phyloP scores from a whole-genome alignment of 2,797 vertebrate species.

The Adrianichthys oophorus region DNA sequence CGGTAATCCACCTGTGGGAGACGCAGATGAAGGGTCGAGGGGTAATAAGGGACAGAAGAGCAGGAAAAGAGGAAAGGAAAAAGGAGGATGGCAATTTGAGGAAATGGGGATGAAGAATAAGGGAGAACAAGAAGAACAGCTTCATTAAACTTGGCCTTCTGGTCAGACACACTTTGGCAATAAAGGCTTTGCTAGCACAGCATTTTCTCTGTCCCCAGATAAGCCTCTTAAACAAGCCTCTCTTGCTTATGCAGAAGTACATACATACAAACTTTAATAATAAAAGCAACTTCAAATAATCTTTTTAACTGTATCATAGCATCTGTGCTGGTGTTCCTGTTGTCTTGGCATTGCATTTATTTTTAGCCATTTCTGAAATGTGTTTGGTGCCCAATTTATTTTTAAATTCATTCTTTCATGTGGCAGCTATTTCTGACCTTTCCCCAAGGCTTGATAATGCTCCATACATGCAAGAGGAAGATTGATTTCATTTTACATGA shows the following conservation, averaged over 20 bases:
- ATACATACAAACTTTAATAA: neutral
- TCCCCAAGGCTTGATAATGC: neutral
- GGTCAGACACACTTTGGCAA: constrained; percentile 49
- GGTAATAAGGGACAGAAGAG: constrained; percentile 23
- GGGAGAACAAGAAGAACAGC: constrained; percentile 47
- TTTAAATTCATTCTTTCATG: constrained; percentile 15
- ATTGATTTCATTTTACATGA: constrained; percentile 8
- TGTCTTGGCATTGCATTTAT: constrained; percentile 6
- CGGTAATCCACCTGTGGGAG: constrained; percentile 81
- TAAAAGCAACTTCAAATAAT: neutral
- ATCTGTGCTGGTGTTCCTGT: neutral
- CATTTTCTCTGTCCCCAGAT: constrained; percentile 13
- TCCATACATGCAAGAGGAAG: neutral
- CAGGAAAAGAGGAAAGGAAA: constrained; percentile 11
- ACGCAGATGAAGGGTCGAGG: constrained; percentile 2
- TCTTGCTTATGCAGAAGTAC: neutral
- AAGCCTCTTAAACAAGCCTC: constrained; percentile 12
- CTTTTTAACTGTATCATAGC: constrained; percentile 6
- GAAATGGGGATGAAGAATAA: constrained; percentile 34
- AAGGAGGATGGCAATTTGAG: constrained; percentile 13
- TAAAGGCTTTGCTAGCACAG: constrained; percentile 47
- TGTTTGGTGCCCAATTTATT: constrained; percentile 12
- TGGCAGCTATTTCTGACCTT: constrained; percentile 6
- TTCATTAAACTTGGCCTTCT: constrained; percentile 65
- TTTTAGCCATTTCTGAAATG: constrained; percentile 30